Evolutionary conservation across 2,888 invertebrate genomes (phyloP), one percentile per base, ranked within the genome.

Genomic region (Desoria tigrina): DNA sequence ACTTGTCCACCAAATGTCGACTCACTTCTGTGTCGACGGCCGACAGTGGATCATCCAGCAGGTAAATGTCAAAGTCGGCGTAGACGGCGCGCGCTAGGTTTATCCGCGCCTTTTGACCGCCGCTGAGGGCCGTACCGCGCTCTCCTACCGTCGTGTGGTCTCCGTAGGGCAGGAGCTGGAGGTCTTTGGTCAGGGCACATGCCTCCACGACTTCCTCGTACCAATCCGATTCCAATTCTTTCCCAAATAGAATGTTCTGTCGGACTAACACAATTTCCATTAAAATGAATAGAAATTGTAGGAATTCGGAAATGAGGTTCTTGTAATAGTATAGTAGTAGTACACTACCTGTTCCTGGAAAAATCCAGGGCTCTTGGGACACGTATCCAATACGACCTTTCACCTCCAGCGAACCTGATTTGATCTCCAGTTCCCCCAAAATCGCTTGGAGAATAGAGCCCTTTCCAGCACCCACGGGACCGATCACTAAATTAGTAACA

Each of bases 401-500:
- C n/a, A 89, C 79, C 1, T 83, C 83, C 57, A 90, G 78, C 0
- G 82, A 82, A 0, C 92, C 91, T 24, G 82, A 80, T 1, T 81
- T 79, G 3, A 86, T 81, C 0, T 85, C 84, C 18, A 91, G 79
- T 79, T 92, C 92, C 14, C 87, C 86, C 71, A 92, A 81, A 24
- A 92, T 83, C 61, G 88, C 81, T 78, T 88, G 86, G 7, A 88
- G 80, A 14, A 88, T 78, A 0, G 67, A 65, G 11, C 65, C 59
- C 63, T 71, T 77, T 7, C 77, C 77, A 4, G 72, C 55, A 3
- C 76, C 77, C 1, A 76, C 76, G 2, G 75, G 74, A 9, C 77
- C 77, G 59, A 77, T 73, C n/a, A 76, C 82, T 77, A 60, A 16
- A 53, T 11, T 16, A 49, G 18, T 49, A n/a, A n/a, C n/a, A n/a